Percentiles rank a stretch among this genome's conserved stretches.
These are phyloP conservation scores for Caenorhabditis sinica DNA, from an alignment of 2,888 invertebrate genomes.

Conservation along the genomic window DNA sequence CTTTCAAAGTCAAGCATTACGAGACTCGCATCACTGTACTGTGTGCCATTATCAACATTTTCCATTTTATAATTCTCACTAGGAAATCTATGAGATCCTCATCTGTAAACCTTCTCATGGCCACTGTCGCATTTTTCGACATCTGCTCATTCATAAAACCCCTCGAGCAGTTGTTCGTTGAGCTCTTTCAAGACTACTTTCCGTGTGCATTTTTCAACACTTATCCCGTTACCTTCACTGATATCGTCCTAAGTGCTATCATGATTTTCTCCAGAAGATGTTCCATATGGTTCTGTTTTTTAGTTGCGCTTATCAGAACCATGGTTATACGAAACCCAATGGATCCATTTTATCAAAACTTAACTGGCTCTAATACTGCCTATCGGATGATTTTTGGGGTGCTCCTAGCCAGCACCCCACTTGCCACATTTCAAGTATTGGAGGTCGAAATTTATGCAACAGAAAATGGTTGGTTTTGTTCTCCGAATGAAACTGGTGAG, in stretches of 20 bases:
- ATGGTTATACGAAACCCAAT: conserved; percentile 13
- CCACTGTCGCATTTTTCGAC: background rate
- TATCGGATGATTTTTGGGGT: background rate
- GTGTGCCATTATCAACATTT: conserved; percentile 1
- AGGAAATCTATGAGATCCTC: conserved; percentile 24
- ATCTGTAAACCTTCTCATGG: conserved; percentile 18
- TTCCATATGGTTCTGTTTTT: conserved; percentile 17
- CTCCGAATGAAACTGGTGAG: too few species aligned
- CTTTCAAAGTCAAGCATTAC: background rate
- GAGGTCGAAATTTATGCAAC: too few species aligned
- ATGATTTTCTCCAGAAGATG: background rate
- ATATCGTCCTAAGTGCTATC: background rate
- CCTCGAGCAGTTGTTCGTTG: too few species aligned
- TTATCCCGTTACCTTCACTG: background rate
- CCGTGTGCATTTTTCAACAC: background rate
- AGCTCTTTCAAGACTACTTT: background rate
- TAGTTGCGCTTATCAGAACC: background rate
- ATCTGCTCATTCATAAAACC: background rate
- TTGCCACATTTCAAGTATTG: background rate
- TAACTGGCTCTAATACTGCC: background rate
- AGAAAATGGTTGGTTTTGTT: too few species aligned
- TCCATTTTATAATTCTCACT: conserved; percentile 21
- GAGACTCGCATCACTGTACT: background rate
- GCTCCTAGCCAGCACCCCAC: background rate
- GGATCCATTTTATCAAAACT: background rate